Evolutionary conservation across 2,888 invertebrate genomes (phyloP).

Genomic region (Sarcophaga carnaria): DNA sequence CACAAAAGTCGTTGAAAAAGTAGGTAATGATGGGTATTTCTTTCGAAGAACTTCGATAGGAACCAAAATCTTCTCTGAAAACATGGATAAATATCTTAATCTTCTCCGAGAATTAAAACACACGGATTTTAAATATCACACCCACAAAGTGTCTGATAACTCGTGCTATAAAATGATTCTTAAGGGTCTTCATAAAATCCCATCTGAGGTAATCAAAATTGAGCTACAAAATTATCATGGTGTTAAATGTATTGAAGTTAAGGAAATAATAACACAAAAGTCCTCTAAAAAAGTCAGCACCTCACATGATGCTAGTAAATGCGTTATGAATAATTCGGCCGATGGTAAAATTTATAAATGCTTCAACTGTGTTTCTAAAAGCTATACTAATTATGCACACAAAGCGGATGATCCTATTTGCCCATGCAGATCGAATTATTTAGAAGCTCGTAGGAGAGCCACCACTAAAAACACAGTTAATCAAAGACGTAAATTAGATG

Average conservation of each 20-base stretch:
- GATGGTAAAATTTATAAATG: constrained; percentile 14
- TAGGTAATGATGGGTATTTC: constrained; percentile 9
- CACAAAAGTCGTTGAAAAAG: background rate
- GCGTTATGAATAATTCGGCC: background rate
- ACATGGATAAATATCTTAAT: constrained; percentile 16
- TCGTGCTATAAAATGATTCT: too few species aligned
- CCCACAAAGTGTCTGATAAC: too few species aligned
- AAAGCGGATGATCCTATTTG: constrained; percentile 2
- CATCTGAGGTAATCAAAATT: too few species aligned
- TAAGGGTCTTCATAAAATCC: too few species aligned
- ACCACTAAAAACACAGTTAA: background rate
- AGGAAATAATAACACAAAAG: too few species aligned
- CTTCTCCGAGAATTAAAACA: constrained; percentile 23
- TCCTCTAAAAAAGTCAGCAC: background rate
- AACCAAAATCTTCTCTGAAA: constrained; percentile 24
- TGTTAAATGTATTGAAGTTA: too few species aligned
- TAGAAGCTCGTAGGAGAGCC: constrained; percentile 6
- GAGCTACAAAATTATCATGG: too few species aligned
- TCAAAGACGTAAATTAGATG: background rate
- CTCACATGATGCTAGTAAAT: background rate
- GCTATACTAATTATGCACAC: background rate
- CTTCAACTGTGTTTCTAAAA: constrained; percentile 16
- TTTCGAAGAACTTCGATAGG: constrained; percentile 26
- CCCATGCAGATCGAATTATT: background rate
- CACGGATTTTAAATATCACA: background rate